Evolutionary conservation across 2,113 vertebrate species (phyloP).

Genomic region (Uria lomvia): DNA sequence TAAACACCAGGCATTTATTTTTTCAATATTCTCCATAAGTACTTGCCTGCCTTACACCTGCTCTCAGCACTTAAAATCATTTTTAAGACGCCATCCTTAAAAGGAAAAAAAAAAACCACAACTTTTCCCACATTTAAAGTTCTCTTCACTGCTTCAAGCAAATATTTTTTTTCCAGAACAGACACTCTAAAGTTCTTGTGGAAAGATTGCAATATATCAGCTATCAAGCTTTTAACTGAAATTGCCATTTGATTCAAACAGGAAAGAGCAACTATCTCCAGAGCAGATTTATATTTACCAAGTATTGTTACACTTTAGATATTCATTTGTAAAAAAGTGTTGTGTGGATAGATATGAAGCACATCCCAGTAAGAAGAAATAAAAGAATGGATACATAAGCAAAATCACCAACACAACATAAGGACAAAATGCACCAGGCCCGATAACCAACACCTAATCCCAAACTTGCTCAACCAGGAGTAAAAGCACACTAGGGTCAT

Average conservation of each 20-base stretch:
- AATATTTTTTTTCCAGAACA: neutral
- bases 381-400: neutral
- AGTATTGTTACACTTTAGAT: neutral
- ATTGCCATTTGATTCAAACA: neutral
- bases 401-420: neutral
- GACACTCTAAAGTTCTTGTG: neutral
- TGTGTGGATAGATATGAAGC: neutral
- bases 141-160: neutral
- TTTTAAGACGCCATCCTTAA: neutral
- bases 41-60: neutral
- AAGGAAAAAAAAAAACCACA: neutral
- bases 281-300: neutral
- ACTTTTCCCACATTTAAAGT: neutral
- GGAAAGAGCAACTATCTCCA: neutral
- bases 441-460: neutral
- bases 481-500: rapidly evolving
- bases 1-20: neutral
- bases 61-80: neutral
- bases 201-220: neutral
- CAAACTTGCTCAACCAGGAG: neutral
- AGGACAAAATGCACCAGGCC: neutral
- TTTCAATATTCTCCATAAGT: neutral
- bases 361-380: neutral
- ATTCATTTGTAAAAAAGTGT: neutral
- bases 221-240: neutral